These are phyloP conservation scores for Candidula unifasciata DNA, from an alignment of 2,888 invertebrate species.

Conservation along the genomic window DNA sequence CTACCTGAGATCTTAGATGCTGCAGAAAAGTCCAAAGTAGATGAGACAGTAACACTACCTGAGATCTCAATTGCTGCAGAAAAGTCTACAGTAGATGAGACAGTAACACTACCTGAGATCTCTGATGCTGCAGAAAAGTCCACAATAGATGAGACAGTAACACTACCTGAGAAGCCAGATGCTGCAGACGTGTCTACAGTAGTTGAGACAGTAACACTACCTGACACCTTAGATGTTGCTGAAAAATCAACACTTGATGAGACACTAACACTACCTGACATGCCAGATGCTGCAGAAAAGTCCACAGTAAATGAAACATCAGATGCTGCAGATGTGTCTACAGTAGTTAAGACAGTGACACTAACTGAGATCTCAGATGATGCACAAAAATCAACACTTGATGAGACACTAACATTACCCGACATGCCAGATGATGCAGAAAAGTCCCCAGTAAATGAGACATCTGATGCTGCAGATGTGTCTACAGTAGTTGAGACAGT, in stretches of 20 bases:
- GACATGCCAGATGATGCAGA: no score
- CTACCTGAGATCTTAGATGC: no score
- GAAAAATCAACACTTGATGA: neutral
- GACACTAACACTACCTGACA: neutral
- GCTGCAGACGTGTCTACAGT: no score
- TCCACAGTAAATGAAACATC: neutral
- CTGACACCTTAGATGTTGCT: no score
- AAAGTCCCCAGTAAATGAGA: neutral
- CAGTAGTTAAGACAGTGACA: neutral
- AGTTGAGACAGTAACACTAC: neutral
- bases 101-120: neutral
- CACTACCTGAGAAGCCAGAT: neutral
- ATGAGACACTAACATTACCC: no score
- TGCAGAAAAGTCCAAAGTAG: no score
- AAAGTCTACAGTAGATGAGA: neutral
- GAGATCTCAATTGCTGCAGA: neutral
- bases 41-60: no score
- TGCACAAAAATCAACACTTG: neutral
- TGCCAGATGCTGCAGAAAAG: no score
- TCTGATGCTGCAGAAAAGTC: neutral
- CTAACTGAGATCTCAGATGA: neutral
- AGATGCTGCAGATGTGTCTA: neutral
- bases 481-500: neutral
- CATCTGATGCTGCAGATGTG: no score
- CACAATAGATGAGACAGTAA: neutral